Evolutionary conservation across 2,797 vertebrate genomes (phyloP).

Genomic region (Tangara arthus): DNA sequence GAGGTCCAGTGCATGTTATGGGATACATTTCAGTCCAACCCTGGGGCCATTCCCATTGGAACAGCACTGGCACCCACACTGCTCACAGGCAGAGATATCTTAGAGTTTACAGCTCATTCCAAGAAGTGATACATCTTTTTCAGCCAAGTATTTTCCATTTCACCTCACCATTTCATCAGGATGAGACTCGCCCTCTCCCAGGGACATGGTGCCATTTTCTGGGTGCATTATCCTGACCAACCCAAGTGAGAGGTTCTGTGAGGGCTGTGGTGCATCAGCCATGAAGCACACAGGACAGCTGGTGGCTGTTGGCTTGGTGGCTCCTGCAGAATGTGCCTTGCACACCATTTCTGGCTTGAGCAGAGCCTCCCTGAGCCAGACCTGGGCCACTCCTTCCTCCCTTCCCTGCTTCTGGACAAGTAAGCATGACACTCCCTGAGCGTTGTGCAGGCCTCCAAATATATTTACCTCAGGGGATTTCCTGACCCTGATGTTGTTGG

Average conservation of each 20-base stretch:
- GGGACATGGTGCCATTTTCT: neutral
- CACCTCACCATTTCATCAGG: neutral
- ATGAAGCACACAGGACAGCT: neutral
- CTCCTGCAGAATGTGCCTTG: accelerated
- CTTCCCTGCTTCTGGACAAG: neutral
- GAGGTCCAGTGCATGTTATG: neutral
- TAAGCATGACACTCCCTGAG: neutral
- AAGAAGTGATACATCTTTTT: neutral
- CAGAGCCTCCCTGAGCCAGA: neutral
- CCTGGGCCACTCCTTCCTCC: neutral
- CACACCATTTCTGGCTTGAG: neutral
- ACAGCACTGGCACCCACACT: accelerated
- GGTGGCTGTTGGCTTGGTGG: neutral
- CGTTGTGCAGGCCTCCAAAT: neutral
- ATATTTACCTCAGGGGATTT: neutral
- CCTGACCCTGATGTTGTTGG: neutral
- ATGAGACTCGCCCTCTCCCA: neutral
- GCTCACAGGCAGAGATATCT: neutral
- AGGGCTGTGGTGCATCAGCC: neutral
- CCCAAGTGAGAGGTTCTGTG: neutral
- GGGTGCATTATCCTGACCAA: accelerated
- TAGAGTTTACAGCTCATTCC: neutral
- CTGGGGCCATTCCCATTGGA: neutral
- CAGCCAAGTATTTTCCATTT: neutral
- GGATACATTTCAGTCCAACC: neutral